A percentile compares a stretch with the other conserved stretches of the same genome.
These are phyloP conservation scores for Macrosiphum euphorbiae DNA, from an alignment of 2,888 invertebrate genomes.

Conservation along the genomic window DNA sequence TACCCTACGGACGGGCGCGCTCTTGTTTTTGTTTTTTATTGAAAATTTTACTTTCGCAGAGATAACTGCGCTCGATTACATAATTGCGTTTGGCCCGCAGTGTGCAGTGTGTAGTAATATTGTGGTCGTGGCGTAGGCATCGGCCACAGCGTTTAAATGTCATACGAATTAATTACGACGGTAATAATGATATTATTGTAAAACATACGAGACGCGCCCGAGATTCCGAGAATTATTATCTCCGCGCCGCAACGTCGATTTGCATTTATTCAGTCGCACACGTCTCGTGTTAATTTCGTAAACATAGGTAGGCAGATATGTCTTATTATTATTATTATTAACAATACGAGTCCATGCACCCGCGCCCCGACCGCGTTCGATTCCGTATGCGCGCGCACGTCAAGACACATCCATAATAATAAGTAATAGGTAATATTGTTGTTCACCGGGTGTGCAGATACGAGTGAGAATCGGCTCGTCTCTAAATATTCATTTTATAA, in stretches of 20 bases:
- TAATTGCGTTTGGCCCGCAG: not conserved
- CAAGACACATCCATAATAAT: not conserved
- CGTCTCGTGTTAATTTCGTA: not conserved
- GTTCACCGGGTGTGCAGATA: not conserved
- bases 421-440: not conserved
- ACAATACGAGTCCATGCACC: not conserved
- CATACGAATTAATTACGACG: not conserved
- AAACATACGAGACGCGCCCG: not conserved
- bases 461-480: not conserved
- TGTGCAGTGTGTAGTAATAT: not conserved
- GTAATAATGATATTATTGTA: not conserved
- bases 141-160: not conserved
- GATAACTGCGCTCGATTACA: not conserved
- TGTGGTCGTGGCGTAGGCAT: not conserved
- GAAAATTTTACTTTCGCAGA: not conserved
- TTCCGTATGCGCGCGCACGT: not conserved
- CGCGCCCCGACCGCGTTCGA: not conserved
- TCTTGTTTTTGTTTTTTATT: not conserved
- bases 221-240: not conserved
- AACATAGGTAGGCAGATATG: not conserved
- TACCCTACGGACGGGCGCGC: not conserved
- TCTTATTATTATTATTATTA: not conserved
- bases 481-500: not conserved
- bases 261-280: not conserved
- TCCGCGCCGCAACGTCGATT: not conserved